These are phyloP conservation scores for Drosophila nannoptera DNA, from an alignment of 1,140 invertebrate species.

Conservation along the genomic window DNA sequence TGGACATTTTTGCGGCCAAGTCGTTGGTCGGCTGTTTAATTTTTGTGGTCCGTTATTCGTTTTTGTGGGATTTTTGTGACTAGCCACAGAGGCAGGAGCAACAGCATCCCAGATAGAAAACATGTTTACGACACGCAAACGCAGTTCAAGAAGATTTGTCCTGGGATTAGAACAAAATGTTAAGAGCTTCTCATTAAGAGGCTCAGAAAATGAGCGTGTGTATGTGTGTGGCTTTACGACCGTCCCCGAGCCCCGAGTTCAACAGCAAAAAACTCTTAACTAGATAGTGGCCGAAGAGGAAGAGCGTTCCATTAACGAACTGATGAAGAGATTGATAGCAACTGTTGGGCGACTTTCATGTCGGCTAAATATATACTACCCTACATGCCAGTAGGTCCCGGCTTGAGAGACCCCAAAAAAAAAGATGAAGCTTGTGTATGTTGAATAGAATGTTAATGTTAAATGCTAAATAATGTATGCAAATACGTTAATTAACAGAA, in stretches of 20 bases:
- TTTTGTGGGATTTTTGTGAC: slow-evolving; percentile 26
- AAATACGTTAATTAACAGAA: too few species aligned
- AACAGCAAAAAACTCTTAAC: slow-evolving; percentile 7
- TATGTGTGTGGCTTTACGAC: slow-evolving; percentile 34
- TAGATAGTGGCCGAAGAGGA: slow-evolving; percentile 9
- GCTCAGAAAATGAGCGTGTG: slow-evolving; percentile 37
- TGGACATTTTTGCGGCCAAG: slow-evolving; percentile 56
- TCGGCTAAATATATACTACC: too few species aligned
- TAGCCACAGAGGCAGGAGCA: neutral
- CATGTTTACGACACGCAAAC: slow-evolving; percentile 67
- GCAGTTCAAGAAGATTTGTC: slow-evolving; percentile 63
- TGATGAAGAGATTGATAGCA: slow-evolving; percentile 35
- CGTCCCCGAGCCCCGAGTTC: slow-evolving; percentile 3
- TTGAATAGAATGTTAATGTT: too few species aligned
- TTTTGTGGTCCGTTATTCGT: slow-evolving; percentile 55
- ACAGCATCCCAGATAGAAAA: slow-evolving; percentile 29
- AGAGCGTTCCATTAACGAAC: slow-evolving; percentile 21
- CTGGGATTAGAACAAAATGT: slow-evolving; percentile 62
- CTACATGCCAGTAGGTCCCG: neutral
- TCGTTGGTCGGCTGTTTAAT: slow-evolving; percentile 55
- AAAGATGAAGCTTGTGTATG: too few species aligned
- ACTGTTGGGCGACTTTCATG: slow-evolving; percentile 8
- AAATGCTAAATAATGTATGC: too few species aligned
- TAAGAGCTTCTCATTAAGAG: slow-evolving; percentile 65
- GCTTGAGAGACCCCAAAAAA: neutral